Conservation (phyloP, 2,888 invertebrate genomes). For the Chalcosyrphus nemorum region DNA sequence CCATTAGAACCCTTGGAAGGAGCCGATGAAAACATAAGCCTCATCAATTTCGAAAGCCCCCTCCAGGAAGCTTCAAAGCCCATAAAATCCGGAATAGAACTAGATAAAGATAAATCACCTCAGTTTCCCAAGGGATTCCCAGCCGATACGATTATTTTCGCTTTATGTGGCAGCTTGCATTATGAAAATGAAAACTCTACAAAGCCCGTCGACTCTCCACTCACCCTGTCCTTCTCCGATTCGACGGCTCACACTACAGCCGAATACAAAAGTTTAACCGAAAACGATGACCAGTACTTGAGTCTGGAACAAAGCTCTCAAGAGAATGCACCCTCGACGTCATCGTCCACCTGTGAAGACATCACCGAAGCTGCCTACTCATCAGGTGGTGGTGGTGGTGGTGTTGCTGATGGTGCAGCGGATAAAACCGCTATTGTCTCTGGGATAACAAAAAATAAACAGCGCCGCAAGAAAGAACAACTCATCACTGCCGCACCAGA, state of each 20-base stretch:
- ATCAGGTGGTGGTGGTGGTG: conserved; percentile 77
- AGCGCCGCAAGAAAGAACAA: conserved; percentile 76
- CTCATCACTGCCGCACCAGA: conserved; percentile 72
- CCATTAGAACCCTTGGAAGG: conserved; percentile 76
- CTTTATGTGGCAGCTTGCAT: conserved; percentile 81
- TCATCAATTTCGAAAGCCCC: conserved; percentile 81
- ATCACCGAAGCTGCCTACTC: conserved; percentile 76
- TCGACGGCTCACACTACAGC: conserved; percentile 68
- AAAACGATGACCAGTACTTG: conserved; percentile 76
- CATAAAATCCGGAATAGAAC: conserved; percentile 44
- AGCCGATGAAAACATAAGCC: conserved; percentile 75
- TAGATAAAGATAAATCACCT: conserved; percentile 2
- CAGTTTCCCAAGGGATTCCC: conserved; percentile 75
- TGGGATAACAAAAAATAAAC: conserved; percentile 78
- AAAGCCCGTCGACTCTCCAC: conserved; percentile 58
- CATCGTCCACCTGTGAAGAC: conserved; percentile 74
- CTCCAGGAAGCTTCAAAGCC: conserved; percentile 76
- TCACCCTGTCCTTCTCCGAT: conserved; percentile 64
- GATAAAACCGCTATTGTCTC: conserved; percentile 77
- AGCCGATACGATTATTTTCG: conserved; percentile 79
- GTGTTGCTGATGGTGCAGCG: too few species aligned
- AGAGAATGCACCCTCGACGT: conserved; percentile 74
- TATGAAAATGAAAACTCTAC: conserved; percentile 78
- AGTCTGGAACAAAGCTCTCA: conserved; percentile 76
- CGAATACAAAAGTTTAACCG: conserved; percentile 74